Conservation (phyloP, 2,888 invertebrate genomes). For the Oasisia sp. region DNA sequence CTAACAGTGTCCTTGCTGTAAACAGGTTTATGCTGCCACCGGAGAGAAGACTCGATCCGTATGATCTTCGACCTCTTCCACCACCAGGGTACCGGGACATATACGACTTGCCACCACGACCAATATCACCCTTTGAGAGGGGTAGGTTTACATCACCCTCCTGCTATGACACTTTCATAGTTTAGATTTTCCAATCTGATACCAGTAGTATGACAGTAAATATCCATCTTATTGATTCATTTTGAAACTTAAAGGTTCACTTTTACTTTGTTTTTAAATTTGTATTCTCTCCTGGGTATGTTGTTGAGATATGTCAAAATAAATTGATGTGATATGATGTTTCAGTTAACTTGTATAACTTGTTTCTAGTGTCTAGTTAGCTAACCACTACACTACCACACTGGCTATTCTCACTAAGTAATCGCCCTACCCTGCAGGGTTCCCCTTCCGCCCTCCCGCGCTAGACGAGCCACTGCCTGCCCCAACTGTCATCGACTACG, state of each 20-base stretch:
- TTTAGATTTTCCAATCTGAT: no score
- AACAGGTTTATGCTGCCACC: background rate
- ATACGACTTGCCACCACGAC: background rate
- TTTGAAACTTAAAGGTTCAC: no score
- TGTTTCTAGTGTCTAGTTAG: no score
- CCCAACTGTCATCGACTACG: conserved; percentile 29
- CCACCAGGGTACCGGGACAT: background rate
- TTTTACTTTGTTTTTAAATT: no score
- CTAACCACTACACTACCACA: no score
- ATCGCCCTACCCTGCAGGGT: background rate
- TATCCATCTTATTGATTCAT: no score
- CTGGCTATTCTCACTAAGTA: background rate
- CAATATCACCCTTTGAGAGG: background rate
- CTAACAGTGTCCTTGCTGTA: background rate
- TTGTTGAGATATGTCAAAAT: no score
- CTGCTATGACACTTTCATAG: background rate
- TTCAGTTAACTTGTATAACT: no score
- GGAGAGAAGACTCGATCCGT: background rate
- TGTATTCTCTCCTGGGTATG: no score
- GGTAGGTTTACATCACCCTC: conserved; percentile 17
- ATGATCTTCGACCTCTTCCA: background rate
- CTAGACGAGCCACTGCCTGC: conserved; percentile 25
- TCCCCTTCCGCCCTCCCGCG: conserved; percentile 25
- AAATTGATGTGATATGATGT: no score
- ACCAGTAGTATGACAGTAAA: no score